Percentiles rank a stretch among this genome's conserved stretches.
Evolutionary conservation across 2,113 vertebrate genomes (phyloP).

Genomic region (Sinosuthora webbiana): DNA sequence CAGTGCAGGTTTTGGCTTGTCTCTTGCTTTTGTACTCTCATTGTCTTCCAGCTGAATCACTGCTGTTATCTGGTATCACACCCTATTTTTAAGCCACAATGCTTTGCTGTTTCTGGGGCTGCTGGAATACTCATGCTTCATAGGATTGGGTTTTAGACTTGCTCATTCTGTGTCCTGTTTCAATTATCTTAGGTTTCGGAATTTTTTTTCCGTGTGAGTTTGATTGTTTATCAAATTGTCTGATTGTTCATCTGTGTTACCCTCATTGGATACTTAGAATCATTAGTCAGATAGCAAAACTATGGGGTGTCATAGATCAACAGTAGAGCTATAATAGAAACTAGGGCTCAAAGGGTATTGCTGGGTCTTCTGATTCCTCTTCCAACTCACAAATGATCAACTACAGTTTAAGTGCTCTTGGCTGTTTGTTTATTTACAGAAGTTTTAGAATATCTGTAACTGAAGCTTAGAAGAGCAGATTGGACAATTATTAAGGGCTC

Average conservation of each 20-base stretch:
- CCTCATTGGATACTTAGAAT: neutral
- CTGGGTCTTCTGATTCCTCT: neutral
- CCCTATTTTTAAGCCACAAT: constrained; percentile 45
- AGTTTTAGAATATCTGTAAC: neutral
- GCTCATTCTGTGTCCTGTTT: neutral
- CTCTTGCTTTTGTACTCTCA: constrained; percentile 30
- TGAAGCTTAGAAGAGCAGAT: neutral
- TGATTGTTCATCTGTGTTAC: neutral
- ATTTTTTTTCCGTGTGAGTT: neutral
- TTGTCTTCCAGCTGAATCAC: constrained; percentile 55
- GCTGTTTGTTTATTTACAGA: neutral
- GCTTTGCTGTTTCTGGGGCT: constrained; percentile 11
- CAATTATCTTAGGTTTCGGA: neutral
- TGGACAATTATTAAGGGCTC: neutral
- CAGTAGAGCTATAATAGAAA: neutral
- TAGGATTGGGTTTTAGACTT: neutral
- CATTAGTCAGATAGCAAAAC: neutral
- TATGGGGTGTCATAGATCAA: neutral
- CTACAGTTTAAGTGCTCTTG: neutral
- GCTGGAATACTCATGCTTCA: neutral
- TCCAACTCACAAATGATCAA: neutral
- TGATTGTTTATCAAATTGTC: neutral
- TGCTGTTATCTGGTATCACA: constrained; percentile 57
- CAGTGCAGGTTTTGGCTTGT: constrained; percentile 49
- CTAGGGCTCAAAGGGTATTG: neutral